Conservation (phyloP, 2,888 invertebrate genomes). For the Sialis lutaria region DNA sequence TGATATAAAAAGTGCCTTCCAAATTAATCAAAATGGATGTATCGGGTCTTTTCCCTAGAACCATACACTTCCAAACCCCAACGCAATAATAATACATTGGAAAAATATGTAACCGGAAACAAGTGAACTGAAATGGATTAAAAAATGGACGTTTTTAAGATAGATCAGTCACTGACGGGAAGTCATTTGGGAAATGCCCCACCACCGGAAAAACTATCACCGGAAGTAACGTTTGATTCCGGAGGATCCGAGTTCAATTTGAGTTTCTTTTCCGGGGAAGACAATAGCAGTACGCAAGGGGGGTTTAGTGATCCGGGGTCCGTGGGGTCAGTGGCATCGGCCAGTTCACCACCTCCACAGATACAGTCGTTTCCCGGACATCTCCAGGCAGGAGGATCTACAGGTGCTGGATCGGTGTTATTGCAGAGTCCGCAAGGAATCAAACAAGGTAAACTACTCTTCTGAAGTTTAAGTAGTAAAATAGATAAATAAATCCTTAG, state of each 20-base stretch:
- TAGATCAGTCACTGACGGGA: constrained; percentile 45
- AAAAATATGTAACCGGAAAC: neutral
- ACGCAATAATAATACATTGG: no score
- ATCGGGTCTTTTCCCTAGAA: neutral
- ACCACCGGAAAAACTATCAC: constrained; percentile 37
- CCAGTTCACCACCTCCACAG: constrained; percentile 26
- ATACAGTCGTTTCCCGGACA: constrained; percentile 1
- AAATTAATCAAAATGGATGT: no score
- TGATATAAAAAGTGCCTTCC: no score
- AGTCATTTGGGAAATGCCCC: constrained; percentile 38
- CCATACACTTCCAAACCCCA: neutral
- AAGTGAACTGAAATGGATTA: constrained; percentile 2
- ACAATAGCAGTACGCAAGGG: constrained; percentile 36
- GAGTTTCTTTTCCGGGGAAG: constrained; percentile 55
- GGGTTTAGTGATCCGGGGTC: constrained; percentile 50
- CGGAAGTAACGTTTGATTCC: constrained; percentile 54
- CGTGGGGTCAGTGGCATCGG: constrained; percentile 33
- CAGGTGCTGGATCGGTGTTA: constrained; percentile 12
- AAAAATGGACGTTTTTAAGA: constrained; percentile 55
- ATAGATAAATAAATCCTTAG: no score
- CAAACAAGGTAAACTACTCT: no score
- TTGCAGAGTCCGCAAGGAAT: no score
- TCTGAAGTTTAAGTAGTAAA: no score
- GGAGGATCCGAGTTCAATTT: constrained; percentile 62
- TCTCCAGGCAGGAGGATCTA: constrained; percentile 17